Evolutionary conservation across 2,113 vertebrate species (phyloP), one percentile per base, ranked within the genome.

Genomic region (Aegotheles bennettii): DNA sequence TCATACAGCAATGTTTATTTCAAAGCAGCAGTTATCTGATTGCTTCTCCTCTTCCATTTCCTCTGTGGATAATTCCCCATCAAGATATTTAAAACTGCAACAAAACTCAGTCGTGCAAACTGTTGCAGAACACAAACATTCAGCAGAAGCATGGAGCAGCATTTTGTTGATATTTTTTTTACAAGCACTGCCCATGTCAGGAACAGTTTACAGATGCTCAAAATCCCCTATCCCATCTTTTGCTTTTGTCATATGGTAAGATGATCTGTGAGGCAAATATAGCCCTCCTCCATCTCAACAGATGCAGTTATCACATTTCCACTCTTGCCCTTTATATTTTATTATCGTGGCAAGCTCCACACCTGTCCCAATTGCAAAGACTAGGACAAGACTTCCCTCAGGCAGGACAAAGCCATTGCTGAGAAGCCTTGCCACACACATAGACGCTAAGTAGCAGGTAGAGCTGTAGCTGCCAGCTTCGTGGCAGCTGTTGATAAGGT

Each of bases 231-330:
- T 12, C 7, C 16, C 5, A 7, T 16, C 59, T 59, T 71, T 45
- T 40, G 6, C 9, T 48, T 82, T 50, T 50, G 7, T n/a, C 43
- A 28, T 7, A 8, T 0, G 14, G 5, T 20, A 35, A 68, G 35
- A 53, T 0, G 3, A n/a, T 6, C 74, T 16, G 11, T 4, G 23
- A 64, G 73, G 50, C 1, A 1, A 45, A 65, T 4, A 9, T 1
- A 90, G 10, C 35, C 45, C 29, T 50, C 33, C 31, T 75, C 18
- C 33, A 24, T 2, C 38, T 64, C 33, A 18, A 18, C 0, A 77
- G 54, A 43, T 12, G 45, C 56, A 36, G 26, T 23, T 42, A 57
- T 6, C 51, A 10, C 73, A 10, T 26, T 23, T 29, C 20, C 25
- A 17, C 51, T 35, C 38, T 43, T 14, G n/a, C 26, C 42, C 29